A percentile compares a stretch with the other conserved stretches of the same genome.
Conservation (phyloP, 2,888 invertebrate species). For the Himalopsyche anomala region DNA sequence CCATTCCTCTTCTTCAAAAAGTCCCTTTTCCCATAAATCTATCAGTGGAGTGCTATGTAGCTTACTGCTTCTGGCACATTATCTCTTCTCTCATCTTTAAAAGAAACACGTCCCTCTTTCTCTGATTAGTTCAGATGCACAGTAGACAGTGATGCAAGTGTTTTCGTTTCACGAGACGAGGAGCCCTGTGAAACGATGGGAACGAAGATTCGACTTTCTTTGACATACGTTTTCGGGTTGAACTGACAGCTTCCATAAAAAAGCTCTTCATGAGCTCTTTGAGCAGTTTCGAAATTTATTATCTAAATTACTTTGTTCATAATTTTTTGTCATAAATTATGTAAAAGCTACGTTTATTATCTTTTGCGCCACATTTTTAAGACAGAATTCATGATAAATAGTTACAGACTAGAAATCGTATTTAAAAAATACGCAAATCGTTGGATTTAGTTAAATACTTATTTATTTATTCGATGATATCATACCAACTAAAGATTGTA, state of each 20-base stretch:
- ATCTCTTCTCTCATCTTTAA: conserved; percentile 42
- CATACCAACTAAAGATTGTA: too few species aligned
- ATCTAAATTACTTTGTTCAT: conserved; percentile 39
- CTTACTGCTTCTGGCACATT: conserved; percentile 58
- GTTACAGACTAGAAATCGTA: too few species aligned
- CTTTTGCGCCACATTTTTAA: too few species aligned
- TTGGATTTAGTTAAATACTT: too few species aligned
- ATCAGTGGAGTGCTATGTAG: conserved; percentile 60
- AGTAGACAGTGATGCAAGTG: conserved; percentile 35
- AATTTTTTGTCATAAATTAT: conserved; percentile 5
- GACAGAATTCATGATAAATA: too few species aligned
- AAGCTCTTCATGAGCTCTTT: conserved; percentile 40
- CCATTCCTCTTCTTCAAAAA: neutral
- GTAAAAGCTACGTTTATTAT: too few species aligned
- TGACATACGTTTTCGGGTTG: conserved; percentile 42
- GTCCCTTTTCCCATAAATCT: conserved; percentile 53
- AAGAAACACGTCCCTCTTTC: conserved; percentile 34
- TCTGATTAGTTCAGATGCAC: conserved; percentile 37
- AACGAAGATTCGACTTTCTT: conserved; percentile 42
- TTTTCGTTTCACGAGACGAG: conserved; percentile 22
- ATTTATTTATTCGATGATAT: too few species aligned
- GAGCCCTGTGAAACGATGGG: conserved; percentile 14
- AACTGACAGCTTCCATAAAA: conserved; percentile 42
- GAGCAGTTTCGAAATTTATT: conserved; percentile 35
- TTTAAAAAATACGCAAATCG: too few species aligned